Evolutionary conservation across 2,797 vertebrate species (phyloP).

Genomic region (Pangasius mekongensis): DNA sequence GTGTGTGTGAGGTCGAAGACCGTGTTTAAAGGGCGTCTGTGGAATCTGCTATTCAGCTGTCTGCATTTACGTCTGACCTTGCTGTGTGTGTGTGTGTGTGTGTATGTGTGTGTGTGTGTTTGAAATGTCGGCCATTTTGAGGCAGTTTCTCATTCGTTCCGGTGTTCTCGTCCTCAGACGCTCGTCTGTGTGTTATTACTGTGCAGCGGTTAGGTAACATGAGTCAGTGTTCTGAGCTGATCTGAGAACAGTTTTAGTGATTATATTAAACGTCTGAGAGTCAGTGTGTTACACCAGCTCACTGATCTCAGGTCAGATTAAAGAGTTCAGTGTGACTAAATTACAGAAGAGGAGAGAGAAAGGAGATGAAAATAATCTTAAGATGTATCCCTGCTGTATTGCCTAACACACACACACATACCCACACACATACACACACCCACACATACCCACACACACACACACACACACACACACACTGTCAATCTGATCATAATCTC

Average conservation of each 20-base stretch:
- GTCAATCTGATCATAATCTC: neutral
- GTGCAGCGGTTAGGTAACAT: neutral
- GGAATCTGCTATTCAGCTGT: conserved; percentile 6
- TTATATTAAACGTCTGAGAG: neutral
- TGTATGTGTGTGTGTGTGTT: neutral
- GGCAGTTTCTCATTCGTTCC: neutral
- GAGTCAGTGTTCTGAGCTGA: conserved; percentile 59
- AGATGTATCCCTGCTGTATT: neutral
- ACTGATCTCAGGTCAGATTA: conserved; percentile 10
- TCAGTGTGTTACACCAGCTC: neutral
- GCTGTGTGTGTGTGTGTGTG: conserved; percentile 3
- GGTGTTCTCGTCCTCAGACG: neutral
- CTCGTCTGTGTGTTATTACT: neutral
- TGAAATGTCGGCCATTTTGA: conserved; percentile 14
- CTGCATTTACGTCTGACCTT: conserved; percentile 11
- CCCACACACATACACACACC: neutral
- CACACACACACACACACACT: neutral
- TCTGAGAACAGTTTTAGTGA: conserved; percentile 1
- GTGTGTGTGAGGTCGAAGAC: neutral
- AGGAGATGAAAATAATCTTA: neutral
- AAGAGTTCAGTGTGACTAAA: neutral
- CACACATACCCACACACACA: neutral
- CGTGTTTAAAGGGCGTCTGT: neutral
- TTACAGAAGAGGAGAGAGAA: neutral
- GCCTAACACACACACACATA: neutral